Conservation (phyloP, 2,888 invertebrate genomes). For the Apantesis nais region DNA sequence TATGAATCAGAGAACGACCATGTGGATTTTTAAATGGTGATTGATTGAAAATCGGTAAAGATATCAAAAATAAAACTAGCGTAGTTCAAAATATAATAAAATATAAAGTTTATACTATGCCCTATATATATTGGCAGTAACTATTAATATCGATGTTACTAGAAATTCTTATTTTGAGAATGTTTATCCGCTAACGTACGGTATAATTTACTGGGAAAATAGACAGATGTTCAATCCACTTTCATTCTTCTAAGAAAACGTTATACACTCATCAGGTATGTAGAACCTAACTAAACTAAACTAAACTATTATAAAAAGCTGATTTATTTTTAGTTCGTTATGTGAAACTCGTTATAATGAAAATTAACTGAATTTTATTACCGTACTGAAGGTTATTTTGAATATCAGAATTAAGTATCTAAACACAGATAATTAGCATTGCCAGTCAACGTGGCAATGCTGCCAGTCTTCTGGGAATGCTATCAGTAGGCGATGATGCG, state of each 20-base stretch:
- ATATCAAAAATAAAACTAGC: not conserved
- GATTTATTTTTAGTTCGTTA: not conserved
- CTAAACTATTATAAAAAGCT: not conserved
- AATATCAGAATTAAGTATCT: too few species aligned
- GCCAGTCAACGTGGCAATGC: too few species aligned
- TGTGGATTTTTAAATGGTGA: not conserved
- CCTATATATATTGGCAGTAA: not conserved
- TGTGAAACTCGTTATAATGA: not conserved
- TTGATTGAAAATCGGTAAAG: not conserved
- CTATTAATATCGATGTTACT: constrained; percentile 6
- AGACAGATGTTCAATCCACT: not conserved
- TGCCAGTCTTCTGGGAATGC: too few species aligned
- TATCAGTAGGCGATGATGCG: too few species aligned
- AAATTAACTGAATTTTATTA: not conserved
- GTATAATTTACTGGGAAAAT: not conserved
- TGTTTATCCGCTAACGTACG: not conserved
- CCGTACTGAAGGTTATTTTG: not conserved
- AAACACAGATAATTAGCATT: too few species aligned
- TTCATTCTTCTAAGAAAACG: not conserved
- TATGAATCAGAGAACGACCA: not conserved
- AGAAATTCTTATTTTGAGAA: not conserved
- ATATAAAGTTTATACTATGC: not conserved
- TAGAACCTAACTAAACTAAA: too few species aligned
- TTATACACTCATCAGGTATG: not conserved
- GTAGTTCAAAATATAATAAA: not conserved